Evolutionary conservation across 2,888 invertebrate genomes (phyloP), one percentile per base, ranked within the genome.

Genomic region (Brenthis hecate): DNA sequence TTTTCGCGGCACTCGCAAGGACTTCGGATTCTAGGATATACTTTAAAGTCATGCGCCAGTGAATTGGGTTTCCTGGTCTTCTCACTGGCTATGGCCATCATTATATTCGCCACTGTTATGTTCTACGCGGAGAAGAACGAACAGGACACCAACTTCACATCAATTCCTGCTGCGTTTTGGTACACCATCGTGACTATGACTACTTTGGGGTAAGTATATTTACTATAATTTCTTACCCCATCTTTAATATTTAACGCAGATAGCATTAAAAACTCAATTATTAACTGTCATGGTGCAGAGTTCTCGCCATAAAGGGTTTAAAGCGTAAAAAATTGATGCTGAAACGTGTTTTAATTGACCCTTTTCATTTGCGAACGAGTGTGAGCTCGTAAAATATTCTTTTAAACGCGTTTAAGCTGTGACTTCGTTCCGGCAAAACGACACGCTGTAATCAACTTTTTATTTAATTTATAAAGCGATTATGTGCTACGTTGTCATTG

Each of bases 181-280:
- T 99, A 99, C 94, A 99, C 99, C 85, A 99, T 99, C 85, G 99
- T 99, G 85, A 99, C 99, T 78, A 99, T 99, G 99, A 99, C 99
- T 72, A 99, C 99, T 62, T 93, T 99, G 76, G 99, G 99, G 99
- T 99, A 92, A 97, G 98, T 96, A 14, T 14, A 13, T 16, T 62
- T 68, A 54, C 2, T 6, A 14, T 13, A 16, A 32, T 13, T 1
- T n/a, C 48, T 48, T 60, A 50, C n/a, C n/a, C 16, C 13, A 50
- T 43, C 0, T 13, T 60, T 5, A 83, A 88, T 89, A 87, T 87
- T 85, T 85, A 82, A 86, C 86, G 83, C 76, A 86, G 84, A 86
- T 84, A 47, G 6, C 8, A 5, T 6, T 85, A 84, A 23, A 4
- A 28, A 28, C 28, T 28, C 5, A 28, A 86, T 86, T 85, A 58